Evolutionary conservation across 2,888 invertebrate species (phyloP).

Genomic region (Mesoligia furuncula): DNA sequence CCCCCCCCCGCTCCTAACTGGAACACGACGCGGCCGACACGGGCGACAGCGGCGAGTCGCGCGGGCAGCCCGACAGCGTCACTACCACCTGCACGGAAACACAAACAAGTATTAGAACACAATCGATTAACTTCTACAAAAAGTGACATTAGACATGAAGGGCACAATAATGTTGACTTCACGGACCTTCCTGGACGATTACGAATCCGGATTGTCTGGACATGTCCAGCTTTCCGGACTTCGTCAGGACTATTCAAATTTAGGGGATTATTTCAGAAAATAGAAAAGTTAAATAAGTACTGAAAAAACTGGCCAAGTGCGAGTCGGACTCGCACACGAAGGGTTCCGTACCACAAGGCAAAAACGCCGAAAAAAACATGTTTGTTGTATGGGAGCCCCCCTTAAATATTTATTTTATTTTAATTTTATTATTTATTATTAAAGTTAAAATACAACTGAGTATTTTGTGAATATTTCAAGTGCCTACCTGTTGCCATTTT

Average conservation of each 20-base stretch:
- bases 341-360: too few relatives aligned
- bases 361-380: too few relatives aligned
- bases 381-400: too few relatives aligned
- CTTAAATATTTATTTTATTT: too few relatives aligned
- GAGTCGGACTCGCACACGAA: too few relatives aligned
- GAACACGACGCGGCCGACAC: slow-evolving; percentile 97
- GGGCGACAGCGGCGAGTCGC: slow-evolving; percentile 96
- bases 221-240: neutral
- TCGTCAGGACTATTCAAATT: neutral
- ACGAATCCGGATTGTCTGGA: neutral
- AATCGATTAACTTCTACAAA: neutral
- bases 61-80: slow-evolving; percentile 97
- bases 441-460: too few relatives aligned
- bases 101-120: slow-evolving; percentile 1
- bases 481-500: too few relatives aligned
- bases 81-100: slow-evolving; percentile 91
- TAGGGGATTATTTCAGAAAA: neutral
- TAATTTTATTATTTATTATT: too few relatives aligned
- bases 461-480: too few relatives aligned
- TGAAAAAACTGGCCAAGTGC: too few relatives aligned
- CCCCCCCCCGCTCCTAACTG: slow-evolving; percentile 94
- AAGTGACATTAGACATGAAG: neutral
- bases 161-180: neutral
- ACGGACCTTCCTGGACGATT: neutral
- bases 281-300: neutral